These are phyloP conservation scores for Coptodon bakossiorum DNA, from an alignment of 2,113 vertebrate species.

Conservation along the genomic window DNA sequence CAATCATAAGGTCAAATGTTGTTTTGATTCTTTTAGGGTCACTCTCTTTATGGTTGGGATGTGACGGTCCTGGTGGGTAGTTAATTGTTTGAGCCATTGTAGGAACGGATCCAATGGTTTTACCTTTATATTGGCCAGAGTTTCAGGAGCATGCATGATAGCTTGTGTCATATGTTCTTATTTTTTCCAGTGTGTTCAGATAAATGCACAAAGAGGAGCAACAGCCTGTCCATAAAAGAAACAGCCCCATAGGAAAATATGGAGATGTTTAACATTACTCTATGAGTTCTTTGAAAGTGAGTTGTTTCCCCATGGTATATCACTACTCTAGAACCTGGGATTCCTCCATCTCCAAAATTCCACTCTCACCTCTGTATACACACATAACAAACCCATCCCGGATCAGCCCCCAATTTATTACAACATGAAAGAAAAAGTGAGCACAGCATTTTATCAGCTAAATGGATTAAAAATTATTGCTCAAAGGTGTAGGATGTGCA, in stretches of 20 bases:
- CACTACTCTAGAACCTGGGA: background rate
- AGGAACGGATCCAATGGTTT: background rate
- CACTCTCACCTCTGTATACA: background rate
- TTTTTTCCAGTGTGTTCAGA: background rate
- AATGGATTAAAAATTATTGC: background rate
- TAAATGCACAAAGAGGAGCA: background rate
- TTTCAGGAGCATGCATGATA: background rate
- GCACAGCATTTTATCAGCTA: background rate
- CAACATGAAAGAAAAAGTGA: background rate
- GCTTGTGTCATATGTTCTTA: background rate
- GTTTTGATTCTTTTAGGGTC: background rate
- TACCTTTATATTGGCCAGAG: background rate
- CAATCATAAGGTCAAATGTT: background rate
- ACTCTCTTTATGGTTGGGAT: background rate
- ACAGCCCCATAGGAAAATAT: background rate
- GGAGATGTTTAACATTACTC: background rate
- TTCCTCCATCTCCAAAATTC: background rate
- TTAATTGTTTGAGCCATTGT: background rate
- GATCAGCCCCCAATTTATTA: background rate
- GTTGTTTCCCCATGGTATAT: background rate
- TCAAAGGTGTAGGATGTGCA: background rate
- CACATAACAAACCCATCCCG: background rate
- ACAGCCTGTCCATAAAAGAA: background rate
- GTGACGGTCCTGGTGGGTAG: background rate
- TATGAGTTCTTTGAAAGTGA: background rate